Evolutionary conservation across 2,888 invertebrate genomes (phyloP).

Genomic region (Unio pictorum): DNA sequence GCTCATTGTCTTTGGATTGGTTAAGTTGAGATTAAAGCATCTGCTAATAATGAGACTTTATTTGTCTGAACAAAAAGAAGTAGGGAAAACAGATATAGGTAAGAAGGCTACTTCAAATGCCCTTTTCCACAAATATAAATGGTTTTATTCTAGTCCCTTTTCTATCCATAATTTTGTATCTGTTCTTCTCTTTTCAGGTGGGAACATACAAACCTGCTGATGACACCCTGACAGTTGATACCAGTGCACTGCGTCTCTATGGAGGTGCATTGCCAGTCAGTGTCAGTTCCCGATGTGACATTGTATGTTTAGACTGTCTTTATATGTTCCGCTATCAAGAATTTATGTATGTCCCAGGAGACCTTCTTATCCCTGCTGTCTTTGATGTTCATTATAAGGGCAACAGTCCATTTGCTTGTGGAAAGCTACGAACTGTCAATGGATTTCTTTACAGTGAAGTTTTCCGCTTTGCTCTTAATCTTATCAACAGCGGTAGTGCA

Average conservation of each 20-base stretch:
- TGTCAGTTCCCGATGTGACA: slow-evolving; percentile 42
- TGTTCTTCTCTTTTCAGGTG: slow-evolving; percentile 27
- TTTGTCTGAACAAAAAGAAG: too few relatives aligned
- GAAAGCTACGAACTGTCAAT: slow-evolving; percentile 41
- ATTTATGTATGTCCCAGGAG: slow-evolving; percentile 56
- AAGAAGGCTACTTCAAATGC: too few relatives aligned
- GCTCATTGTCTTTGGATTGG: too few relatives aligned
- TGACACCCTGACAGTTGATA: slow-evolving; percentile 23
- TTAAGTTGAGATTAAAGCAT: too few relatives aligned
- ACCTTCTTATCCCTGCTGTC: slow-evolving; percentile 60
- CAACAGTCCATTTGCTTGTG: slow-evolving; percentile 54
- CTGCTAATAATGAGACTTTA: too few relatives aligned
- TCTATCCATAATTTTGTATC: background rate
- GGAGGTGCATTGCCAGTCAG: slow-evolving; percentile 8
- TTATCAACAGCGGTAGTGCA: slow-evolving; percentile 48
- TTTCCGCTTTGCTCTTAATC: slow-evolving; percentile 57
- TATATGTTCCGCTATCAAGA: slow-evolving; percentile 57
- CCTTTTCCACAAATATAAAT: background rate
- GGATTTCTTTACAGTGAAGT: slow-evolving; percentile 64
- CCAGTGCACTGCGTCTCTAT: slow-evolving; percentile 18
- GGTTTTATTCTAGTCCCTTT: background rate
- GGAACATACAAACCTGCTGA: slow-evolving; percentile 37
- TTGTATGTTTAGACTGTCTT: slow-evolving; percentile 58
- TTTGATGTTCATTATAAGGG: slow-evolving; percentile 62
- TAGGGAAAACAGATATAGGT: too few relatives aligned